These are phyloP conservation scores for Gavialis gangeticus DNA, from an alignment of 2,113 vertebrate genomes.

Conservation along the genomic window DNA sequence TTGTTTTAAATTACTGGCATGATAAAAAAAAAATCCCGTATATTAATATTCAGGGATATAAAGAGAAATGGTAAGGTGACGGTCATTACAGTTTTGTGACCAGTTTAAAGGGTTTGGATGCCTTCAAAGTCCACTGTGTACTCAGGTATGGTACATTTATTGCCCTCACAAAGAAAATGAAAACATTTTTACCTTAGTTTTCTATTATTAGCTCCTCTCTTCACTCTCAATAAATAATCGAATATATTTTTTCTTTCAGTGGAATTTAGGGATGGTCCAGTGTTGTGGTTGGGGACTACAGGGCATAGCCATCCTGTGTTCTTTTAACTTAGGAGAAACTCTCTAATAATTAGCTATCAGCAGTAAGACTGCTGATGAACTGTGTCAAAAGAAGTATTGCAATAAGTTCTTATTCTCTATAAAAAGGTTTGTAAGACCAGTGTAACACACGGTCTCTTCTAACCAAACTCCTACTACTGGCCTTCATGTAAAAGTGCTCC, in stretches of 20 bases:
- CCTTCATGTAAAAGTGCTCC: too few species aligned
- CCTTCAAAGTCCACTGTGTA: not conserved
- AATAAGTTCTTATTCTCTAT: too few species aligned
- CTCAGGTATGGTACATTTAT: not conserved
- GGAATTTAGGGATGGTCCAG: not conserved
- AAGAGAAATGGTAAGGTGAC: not conserved
- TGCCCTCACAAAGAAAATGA: not conserved
- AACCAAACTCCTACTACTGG: too few species aligned
- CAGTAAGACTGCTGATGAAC: not conserved
- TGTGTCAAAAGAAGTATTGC: too few species aligned
- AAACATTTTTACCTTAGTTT: not conserved
- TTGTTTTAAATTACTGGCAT: not conserved
- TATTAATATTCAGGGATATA: fast-evolving
- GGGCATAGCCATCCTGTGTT: not conserved
- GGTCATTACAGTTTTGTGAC: not conserved
- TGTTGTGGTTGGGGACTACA: not conserved
- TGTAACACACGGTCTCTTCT: too few species aligned
- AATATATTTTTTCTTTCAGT: not conserved
- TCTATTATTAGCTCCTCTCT: not conserved
- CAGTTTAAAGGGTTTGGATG: not conserved
- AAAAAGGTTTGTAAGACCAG: too few species aligned
- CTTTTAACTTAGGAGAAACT: not conserved
- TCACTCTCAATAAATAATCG: not conserved
- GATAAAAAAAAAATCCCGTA: not conserved
- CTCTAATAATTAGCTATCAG: not conserved